Conservation (phyloP, 2,888 invertebrate genomes). For the Lasius fuliginosus region DNA sequence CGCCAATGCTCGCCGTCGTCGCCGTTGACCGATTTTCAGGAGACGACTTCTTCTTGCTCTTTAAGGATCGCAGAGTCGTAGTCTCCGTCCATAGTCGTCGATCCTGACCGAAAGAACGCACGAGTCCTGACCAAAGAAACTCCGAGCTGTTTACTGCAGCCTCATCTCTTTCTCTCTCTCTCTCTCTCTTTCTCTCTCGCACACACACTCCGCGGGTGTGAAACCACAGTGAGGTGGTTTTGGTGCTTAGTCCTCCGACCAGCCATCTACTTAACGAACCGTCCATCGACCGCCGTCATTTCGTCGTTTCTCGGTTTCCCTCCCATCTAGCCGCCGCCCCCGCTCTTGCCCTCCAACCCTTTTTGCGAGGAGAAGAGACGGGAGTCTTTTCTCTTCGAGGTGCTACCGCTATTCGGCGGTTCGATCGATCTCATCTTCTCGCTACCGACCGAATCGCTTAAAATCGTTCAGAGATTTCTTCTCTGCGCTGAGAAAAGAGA, state of each 20-base stretch:
- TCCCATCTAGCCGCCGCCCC: constrained; percentile 70
- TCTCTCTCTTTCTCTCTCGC: constrained; percentile 32
- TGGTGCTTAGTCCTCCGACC: constrained; percentile 83
- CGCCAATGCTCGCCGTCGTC: constrained; percentile 46
- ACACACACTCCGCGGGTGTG: constrained; percentile 83
- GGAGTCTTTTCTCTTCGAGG: constrained; percentile 5
- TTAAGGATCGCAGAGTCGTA: constrained; percentile 48
- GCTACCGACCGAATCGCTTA: constrained; percentile 43
- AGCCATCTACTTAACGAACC: constrained; percentile 84
- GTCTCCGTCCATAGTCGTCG: constrained; percentile 47
- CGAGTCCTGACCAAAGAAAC: constrained; percentile 80
- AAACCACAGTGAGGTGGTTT: constrained; percentile 86
- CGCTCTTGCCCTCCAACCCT: background rate
- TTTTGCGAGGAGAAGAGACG: constrained; percentile 1
- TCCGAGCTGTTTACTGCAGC: constrained; percentile 79
- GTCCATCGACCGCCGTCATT: constrained; percentile 83
- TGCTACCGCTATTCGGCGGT: constrained; percentile 61
- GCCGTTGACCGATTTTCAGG: constrained; percentile 36
- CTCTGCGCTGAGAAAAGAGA: constrained; percentile 21
- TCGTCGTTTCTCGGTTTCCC: constrained; percentile 82
- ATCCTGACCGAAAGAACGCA: constrained; percentile 69
- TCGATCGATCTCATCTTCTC: constrained; percentile 66
- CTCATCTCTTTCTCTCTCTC: constrained; percentile 52
- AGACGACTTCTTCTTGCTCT: constrained; percentile 22
- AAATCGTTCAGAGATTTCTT: constrained; percentile 29